Evolutionary conservation across 2,113 vertebrate species (phyloP), one percentile per base, ranked within the genome.

Genomic region (Sphaerodactylus townsendi): DNA sequence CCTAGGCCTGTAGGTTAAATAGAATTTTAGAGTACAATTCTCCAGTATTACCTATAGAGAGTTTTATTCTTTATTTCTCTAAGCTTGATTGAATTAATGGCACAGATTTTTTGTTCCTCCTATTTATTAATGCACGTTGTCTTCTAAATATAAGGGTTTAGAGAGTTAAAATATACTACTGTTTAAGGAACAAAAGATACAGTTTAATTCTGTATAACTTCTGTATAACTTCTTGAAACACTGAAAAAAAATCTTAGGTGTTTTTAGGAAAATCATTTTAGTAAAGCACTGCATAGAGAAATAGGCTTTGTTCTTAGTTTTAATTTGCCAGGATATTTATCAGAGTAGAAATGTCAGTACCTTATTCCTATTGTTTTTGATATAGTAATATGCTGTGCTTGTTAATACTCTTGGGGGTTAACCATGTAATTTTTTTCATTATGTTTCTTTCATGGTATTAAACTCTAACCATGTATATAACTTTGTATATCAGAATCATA

Each of bases 1-100:
- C 83, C 80, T 85, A 75, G 91, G 85, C 72, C 87, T 88, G 65
- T 71, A 92, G 80, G 87, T 85, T 85, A 78, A 85, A 90, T 90
- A 92, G 93, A 95, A 92, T 91, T 92, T 90, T 95, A 88, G 89
- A 92, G 89, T 87, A 82, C 84, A 92, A 82, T 92, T 89, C 90
- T 87, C 88, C 88, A 85, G 82, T 93, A 91, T 93, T 88, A 87
- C 84, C 86, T 79, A 28, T 88, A 56, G 21, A 71, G 86, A 59
- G 65, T 39, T 87, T 78, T 80, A 0, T 87, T 79, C 85, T 88
- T 77, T 90, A 77, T 80, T 91, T 78, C 10, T 77, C 53, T 0
- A 56, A 81, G 44, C 33, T 88, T 87, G 37, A 50, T 80, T 86
- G 74, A 83, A 62, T 77, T 81, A 86, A 77, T 69, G 89, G 76